Evolutionary conservation across 2,797 vertebrate genomes (phyloP), one percentile per base, ranked within the genome.

Genomic region (Rhadinocentrus ornatus): DNA sequence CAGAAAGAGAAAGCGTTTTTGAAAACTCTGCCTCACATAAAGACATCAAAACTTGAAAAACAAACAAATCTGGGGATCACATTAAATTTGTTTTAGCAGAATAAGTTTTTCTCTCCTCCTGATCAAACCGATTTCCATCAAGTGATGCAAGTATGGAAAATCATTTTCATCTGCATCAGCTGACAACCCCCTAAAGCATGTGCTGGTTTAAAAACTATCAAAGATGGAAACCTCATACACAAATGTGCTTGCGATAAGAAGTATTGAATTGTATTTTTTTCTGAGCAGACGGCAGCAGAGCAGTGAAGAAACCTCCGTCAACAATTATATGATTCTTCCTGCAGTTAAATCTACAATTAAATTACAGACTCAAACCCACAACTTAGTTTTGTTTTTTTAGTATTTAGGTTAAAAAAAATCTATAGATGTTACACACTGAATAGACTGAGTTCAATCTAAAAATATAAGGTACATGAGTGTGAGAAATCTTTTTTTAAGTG

Each of bases 1-100:
- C 15, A 78, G n/a, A 79, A 53, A 9, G 22, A 73, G 4, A 66
- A 34, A 44, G 20, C 27, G 34, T 58, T 58, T 22, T 52, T 12
- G 50, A 74, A 18, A 34, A 31, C 62, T 50, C 31, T 22, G 73
- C 67, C 15, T 34, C 29, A 54, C 5, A n/a, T 7, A 16, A 0
- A 29, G 0, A 55, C 18, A 32, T 31, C 4, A 2, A 31, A n/a
- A 44, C 39, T 4, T 6, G 16, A 27, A 27, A 18, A 31, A 6
- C 37, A 44, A 9, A 6, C 12, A 24, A 12, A 12, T 27, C 24
- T 9, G n/a, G 39, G 20, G 29, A 3, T 32, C 15, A 55, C 22
- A 10, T 41, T 31, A 41, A 16, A 27, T 12, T 18, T 9, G 10
- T n/a, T 55, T 20, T 26, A 20, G 48, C 48, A 50, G 48, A 50